phyloP scores from a whole-genome alignment of 1,140 invertebrate species.

The Chionoecetes opilio region DNA sequence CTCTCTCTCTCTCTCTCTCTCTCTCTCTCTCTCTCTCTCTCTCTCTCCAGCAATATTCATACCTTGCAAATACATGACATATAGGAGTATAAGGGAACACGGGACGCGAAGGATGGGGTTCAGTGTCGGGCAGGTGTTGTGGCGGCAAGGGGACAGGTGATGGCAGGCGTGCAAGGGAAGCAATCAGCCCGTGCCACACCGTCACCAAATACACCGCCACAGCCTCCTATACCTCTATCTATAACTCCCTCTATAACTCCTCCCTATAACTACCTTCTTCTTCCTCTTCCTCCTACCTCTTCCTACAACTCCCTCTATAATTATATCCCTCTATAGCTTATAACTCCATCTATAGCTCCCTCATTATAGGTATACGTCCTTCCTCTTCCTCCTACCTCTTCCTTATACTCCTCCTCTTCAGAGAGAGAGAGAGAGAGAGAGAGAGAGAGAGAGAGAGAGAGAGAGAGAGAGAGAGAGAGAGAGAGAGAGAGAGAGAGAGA shows the following conservation, averaged over 20 bases:
- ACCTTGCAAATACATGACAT: too few species aligned
- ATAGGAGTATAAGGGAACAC: not conserved
- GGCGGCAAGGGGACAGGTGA: not conserved
- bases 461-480: conserved; percentile 53
- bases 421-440: conserved; percentile 45
- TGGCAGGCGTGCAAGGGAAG: not conserved
- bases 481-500: not conserved
- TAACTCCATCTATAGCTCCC: too few species aligned
- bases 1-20: too few species aligned
- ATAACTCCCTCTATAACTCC: not conserved
- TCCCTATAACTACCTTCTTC: not conserved
- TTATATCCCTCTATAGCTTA: too few species aligned
- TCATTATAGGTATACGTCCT: too few species aligned
- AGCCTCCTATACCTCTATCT: not conserved
- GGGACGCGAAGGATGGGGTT: not conserved
- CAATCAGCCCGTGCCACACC: not conserved
- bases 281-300: not conserved
- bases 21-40: too few species aligned
- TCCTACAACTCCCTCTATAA: not conserved
- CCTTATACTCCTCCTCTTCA: too few species aligned
- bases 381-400: too few species aligned
- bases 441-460: conserved; percentile 53
- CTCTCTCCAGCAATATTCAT: too few species aligned
- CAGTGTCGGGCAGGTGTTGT: not conserved
- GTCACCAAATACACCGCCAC: not conserved